phyloP scores from a whole-genome alignment of 2,888 invertebrate genomes.

The Scaptomyza caliginosa region DNA sequence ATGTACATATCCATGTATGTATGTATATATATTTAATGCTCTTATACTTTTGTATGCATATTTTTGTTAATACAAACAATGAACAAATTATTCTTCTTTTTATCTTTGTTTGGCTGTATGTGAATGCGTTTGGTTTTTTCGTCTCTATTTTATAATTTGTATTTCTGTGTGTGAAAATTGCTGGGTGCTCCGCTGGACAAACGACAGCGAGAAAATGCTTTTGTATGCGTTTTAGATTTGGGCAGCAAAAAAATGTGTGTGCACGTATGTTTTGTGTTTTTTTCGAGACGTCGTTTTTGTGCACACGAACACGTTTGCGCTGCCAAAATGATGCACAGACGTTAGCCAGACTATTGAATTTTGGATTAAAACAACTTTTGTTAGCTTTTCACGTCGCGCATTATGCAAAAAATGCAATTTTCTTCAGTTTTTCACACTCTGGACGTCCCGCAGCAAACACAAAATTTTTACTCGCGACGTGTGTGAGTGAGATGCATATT shows the following conservation, averaged over 20 bases:
- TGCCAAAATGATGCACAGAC: conserved; percentile 64
- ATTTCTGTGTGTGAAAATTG: conserved; percentile 53
- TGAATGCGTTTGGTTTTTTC: conserved; percentile 56
- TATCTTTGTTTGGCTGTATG: conserved; percentile 50
- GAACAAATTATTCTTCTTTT: conserved; percentile 62
- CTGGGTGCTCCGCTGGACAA: conserved; percentile 74
- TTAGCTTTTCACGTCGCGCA: conserved; percentile 79
- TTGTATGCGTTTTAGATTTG: conserved; percentile 74
- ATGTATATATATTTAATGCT: conserved; percentile 59
- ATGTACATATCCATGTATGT: conserved; percentile 33
- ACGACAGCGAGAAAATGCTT: conserved; percentile 74
- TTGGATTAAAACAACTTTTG: conserved; percentile 69
- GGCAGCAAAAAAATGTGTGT: conserved; percentile 77
- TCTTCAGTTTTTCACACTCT: conserved; percentile 74
- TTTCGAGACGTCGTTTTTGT: conserved; percentile 68
- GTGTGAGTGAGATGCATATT: conserved; percentile 69
- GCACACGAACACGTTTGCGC: conserved; percentile 65
- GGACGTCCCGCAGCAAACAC: conserved; percentile 70
- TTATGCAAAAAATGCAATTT: conserved; percentile 81
- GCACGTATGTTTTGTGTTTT: conserved; percentile 69
- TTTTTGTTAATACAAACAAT: conserved; percentile 55
- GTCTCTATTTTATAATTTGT: too few relatives aligned
- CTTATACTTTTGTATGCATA: conserved; percentile 34
- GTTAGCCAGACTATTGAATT: conserved; percentile 64
- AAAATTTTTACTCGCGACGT: conserved; percentile 78